phyloP scores from a whole-genome alignment of 2,113 vertebrate species.

The rat (Rattus norvegicus) region DNA sequence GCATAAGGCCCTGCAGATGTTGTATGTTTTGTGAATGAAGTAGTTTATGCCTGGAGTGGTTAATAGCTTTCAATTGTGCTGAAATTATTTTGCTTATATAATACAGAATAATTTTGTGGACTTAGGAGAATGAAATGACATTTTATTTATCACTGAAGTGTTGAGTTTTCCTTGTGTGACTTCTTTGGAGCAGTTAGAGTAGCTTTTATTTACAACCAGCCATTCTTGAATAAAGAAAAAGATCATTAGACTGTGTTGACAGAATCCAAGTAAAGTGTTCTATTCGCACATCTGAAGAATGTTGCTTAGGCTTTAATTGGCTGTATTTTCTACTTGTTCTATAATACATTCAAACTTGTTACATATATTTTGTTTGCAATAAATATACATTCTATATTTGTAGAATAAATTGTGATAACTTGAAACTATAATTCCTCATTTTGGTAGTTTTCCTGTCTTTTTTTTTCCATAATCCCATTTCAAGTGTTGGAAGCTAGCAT shows the following conservation, averaged over 20 bases:
- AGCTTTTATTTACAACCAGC: constrained; percentile 63
- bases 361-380: background rate
- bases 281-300: constrained; percentile 34
- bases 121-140: constrained; percentile 17
- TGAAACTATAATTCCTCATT: background rate
- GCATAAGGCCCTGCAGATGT: background rate
- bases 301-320: constrained; percentile 55
- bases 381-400: constrained; percentile 22
- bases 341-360: constrained; percentile 6
- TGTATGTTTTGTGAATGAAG: constrained; percentile 40
- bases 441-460: background rate
- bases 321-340: constrained; percentile 48
- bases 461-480: background rate
- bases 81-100: constrained; percentile 13
- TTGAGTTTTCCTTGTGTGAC: constrained; percentile 46
- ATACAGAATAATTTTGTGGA: background rate
- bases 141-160: constrained; percentile 55
- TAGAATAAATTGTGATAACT: background rate
- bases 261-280: constrained; percentile 39
- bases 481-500: background rate
- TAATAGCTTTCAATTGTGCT: constrained; percentile 8
- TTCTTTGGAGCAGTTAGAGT: constrained; percentile 39
- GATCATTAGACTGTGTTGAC: constrained; percentile 45
- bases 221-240: constrained; percentile 65
- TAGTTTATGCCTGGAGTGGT: background rate